Conservation (phyloP, 1,140 invertebrate species). For the Drosophila santomea region DNA sequence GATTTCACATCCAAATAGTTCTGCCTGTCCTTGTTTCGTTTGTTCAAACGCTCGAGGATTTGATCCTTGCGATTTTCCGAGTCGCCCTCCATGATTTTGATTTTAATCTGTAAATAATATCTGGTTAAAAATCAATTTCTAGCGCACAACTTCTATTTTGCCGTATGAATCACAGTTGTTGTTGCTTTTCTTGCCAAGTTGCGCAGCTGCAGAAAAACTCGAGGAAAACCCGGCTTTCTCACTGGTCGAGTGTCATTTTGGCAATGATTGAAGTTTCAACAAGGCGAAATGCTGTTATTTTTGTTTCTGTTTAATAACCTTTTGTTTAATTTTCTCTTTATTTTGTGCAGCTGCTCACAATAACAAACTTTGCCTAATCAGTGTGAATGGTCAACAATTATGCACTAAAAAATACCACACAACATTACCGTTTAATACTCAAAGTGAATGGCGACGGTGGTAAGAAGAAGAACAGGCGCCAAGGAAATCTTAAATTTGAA, state of each 20-base stretch:
- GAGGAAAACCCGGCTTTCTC: background rate
- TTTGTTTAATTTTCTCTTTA: slow-evolving; percentile 5
- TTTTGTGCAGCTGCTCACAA: slow-evolving; percentile 13
- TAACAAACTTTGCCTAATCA: background rate
- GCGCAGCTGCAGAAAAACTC: slow-evolving; percentile 36
- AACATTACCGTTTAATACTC: background rate
- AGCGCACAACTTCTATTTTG: slow-evolving; percentile 11
- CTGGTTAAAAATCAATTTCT: slow-evolving; percentile 55
- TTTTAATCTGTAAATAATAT: background rate
- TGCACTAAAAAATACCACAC: background rate
- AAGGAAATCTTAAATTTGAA: background rate
- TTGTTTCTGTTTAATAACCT: background rate
- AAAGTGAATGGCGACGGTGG: background rate
- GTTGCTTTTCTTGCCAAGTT: slow-evolving; percentile 9
- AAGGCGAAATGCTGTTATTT: background rate
- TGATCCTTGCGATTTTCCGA: slow-evolving; percentile 55
- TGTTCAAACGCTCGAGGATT: slow-evolving; percentile 76
- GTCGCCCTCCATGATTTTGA: slow-evolving; percentile 50
- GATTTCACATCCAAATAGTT: slow-evolving; percentile 75
- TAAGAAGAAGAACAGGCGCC: background rate
- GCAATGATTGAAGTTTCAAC: background rate
- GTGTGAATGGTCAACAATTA: background rate
- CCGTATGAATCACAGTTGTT: slow-evolving; percentile 37
- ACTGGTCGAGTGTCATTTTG: too few relatives aligned
- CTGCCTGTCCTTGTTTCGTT: slow-evolving; percentile 79